Evolutionary conservation across 2,797 vertebrate species (phyloP).

Genomic region (Parauchenoglanis ngamensis): DNA sequence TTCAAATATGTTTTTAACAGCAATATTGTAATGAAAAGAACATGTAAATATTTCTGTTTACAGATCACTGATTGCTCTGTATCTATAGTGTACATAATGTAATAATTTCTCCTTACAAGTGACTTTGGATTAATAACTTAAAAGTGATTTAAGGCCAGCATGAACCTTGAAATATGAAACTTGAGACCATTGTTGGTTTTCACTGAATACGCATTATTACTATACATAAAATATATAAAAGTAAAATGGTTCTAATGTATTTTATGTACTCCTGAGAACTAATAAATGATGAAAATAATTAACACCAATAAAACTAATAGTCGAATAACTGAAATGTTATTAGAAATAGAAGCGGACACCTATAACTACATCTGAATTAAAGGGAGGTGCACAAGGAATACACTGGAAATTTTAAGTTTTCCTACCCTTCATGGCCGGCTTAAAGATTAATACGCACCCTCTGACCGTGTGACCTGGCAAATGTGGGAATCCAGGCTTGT

Average conservation of each 20-base stretch:
- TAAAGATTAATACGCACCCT: background rate
- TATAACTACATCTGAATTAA: background rate
- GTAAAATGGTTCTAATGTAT: background rate
- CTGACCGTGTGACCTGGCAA: slow-evolving; percentile 6
- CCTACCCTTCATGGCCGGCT: too few relatives aligned
- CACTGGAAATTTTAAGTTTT: background rate
- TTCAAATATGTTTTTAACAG: background rate
- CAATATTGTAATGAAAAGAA: background rate
- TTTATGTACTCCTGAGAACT: background rate
- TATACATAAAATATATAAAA: background rate
- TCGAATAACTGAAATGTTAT: background rate
- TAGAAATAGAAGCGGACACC: background rate
- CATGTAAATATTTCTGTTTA: background rate
- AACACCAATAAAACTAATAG: background rate
- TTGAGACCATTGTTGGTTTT: background rate
- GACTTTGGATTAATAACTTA: background rate
- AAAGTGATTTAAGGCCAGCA: background rate
- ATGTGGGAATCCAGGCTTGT: slow-evolving; percentile 29
- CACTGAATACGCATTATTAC: background rate
- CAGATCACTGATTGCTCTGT: background rate
- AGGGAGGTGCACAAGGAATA: background rate
- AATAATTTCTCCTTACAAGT: background rate
- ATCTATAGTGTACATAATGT: background rate
- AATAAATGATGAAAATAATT: background rate
- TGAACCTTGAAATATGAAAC: background rate